A percentile compares a stretch with the other conserved stretches of the same genome.
These are phyloP conservation scores for Melanaphis sacchari DNA, from an alignment of 1,140 invertebrate genomes.

Conservation along the genomic window DNA sequence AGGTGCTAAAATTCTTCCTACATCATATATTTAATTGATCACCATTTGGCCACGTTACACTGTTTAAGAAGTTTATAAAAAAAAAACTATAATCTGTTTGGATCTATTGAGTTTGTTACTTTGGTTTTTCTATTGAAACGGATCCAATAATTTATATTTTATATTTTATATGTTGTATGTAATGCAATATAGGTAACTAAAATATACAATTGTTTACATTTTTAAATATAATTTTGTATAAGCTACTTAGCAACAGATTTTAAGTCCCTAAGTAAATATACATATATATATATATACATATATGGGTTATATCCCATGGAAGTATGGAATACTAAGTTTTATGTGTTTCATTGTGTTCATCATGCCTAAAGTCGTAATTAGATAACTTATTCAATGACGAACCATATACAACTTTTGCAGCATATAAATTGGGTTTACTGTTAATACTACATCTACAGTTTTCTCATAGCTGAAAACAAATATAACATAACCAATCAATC, in stretches of 20 bases:
- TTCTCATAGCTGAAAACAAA: neutral
- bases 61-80: too few relatives aligned
- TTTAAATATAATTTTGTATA: neutral
- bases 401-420: slow-evolving; percentile 97
- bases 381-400: slow-evolving; percentile 91
- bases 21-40: too few relatives aligned
- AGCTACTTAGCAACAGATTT: neutral
- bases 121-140: too few relatives aligned
- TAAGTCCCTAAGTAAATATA: neutral
- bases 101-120: too few relatives aligned
- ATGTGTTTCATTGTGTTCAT: neutral
- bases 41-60: too few relatives aligned
- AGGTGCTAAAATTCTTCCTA: too few relatives aligned
- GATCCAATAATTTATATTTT: too few relatives aligned
- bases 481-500: neutral
- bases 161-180: too few relatives aligned
- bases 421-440: slow-evolving; percentile 80
- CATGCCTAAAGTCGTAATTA: neutral
- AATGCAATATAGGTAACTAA: too few relatives aligned
- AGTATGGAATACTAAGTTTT: neutral
- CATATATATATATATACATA: too few relatives aligned
- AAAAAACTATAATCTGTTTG: too few relatives aligned
- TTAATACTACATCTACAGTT: neutral
- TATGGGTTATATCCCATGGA: too few relatives aligned
- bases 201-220: neutral